phyloP scores from a whole-genome alignment of 2,113 vertebrate genomes.

The Rostratula benghalensis region DNA sequence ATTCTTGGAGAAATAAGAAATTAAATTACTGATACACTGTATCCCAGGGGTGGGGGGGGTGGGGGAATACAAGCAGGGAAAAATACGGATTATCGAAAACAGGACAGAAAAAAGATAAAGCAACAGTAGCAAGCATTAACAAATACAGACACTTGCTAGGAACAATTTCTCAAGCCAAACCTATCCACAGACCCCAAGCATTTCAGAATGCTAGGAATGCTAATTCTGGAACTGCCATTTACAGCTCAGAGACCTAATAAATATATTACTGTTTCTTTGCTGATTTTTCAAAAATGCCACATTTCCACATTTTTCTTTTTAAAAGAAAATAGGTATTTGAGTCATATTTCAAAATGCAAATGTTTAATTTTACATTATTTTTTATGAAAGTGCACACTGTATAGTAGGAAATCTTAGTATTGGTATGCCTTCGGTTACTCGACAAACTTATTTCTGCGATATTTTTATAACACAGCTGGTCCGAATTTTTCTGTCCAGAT shows the following conservation, averaged over 20 bases:
- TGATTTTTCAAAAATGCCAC: background rate
- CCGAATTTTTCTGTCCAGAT: background rate
- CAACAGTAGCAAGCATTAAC: background rate
- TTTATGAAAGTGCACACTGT: background rate
- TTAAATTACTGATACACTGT: background rate
- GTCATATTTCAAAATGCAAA: background rate
- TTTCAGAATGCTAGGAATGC: background rate
- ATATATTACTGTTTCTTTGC: background rate
- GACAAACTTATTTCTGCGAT: background rate
- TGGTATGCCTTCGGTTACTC: background rate
- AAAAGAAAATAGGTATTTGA: background rate
- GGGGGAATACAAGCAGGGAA: background rate
- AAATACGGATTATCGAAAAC: background rate
- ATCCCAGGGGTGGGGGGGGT: background rate
- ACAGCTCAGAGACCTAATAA: background rate
- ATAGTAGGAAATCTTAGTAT: background rate
- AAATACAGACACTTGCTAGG: background rate
- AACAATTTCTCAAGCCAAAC: background rate
- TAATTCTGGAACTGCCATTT: background rate
- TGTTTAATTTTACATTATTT: background rate
- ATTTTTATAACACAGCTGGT: background rate
- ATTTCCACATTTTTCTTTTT: background rate
- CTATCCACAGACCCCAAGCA: background rate
- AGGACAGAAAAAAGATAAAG: background rate
- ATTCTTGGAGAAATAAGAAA: constrained; percentile 37